Base-by-base conservation (phyloP, 2,113 vertebrate genomes). In the Cyphomyrus plagiostoma region DNA sequence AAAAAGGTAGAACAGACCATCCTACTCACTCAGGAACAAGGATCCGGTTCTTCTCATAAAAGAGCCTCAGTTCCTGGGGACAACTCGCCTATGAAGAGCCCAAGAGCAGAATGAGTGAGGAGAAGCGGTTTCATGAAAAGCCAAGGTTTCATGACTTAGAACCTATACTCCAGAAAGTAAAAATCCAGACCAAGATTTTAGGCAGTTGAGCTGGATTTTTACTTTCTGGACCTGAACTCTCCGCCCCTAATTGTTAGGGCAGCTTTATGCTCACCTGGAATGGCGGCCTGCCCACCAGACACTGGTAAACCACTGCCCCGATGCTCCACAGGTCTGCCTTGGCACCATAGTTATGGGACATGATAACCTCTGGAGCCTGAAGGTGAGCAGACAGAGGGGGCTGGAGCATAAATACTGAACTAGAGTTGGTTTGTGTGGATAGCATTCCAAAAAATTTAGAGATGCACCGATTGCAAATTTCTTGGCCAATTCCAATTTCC, bases 261-360 rank as follows among this genome's bases (percentile, higher is more conserved):
- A 52, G 23, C 13, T 13, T 53, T 19, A 9, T 35, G 26, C 50
- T 87, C 50, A 99, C 98, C 98, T 99, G 98, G 93, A 99, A 99
- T 77, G 98, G 98, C n/a, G 98, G 98, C 91, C 98, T 99, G 91
- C 98, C 98, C 88, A 98, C 97, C 53, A 99, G 97, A 95, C 98
- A 99, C 89, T 99, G 98, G 93, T 98, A 99, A 91, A 99, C 96
- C 86, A 99, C 98, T 0, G 98, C 99, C 88, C 98, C 98, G 88
- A 99, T 98, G 94, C 98, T 99, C 98, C 98, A 99, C 90, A 99
- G 95, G 94, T 99, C 98, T 2, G 98, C 98, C 94, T 97, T 99
- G 90, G 98, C 98, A 89, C 99, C 98, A 7, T 99, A 99, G 90
- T 98, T 98, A 92, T 99, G 98, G 89, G 98, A 99, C 98, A 99